phyloP scores from a whole-genome alignment of 2,113 vertebrate genomes.

The Struthidea cinerea region DNA sequence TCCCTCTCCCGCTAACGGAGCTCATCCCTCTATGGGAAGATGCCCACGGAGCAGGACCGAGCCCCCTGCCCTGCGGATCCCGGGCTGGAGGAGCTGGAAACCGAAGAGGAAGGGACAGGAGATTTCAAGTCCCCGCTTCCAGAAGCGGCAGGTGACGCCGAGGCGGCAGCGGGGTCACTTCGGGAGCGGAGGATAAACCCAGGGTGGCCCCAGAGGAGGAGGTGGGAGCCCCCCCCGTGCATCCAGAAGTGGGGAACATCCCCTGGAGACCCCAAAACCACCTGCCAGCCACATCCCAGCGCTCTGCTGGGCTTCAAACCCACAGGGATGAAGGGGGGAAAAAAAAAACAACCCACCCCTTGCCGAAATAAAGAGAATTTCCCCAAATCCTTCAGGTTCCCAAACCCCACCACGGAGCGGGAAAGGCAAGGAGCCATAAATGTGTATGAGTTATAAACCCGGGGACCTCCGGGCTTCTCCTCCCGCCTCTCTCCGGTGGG shows the following conservation, averaged over 20 bases:
- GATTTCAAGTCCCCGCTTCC: neutral
- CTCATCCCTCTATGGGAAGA: rapidly evolving
- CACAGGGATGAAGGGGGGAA: rapidly evolving
- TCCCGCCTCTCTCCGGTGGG: neutral
- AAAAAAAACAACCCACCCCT: neutral
- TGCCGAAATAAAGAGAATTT: rapidly evolving
- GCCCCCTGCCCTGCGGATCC: rapidly evolving
- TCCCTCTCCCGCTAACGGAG: rapidly evolving
- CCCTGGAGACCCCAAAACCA: neutral
- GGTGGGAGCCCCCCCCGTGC: neutral
- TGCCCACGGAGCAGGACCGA: rapidly evolving
- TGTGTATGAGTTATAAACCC: neutral
- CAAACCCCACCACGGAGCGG: rapidly evolving
- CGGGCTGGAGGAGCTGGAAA: neutral
- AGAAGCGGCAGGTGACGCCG: neutral
- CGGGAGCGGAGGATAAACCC: neutral
- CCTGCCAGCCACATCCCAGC: neutral
- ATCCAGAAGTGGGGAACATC: neutral
- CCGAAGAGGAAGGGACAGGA: neutral
- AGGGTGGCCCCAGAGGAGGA: neutral
- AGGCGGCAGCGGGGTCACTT: rapidly evolving
- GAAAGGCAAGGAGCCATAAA: neutral
- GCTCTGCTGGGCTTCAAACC: neutral
- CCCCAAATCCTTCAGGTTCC: neutral
- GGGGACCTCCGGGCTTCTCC: neutral